A percentile compares a stretch with the other conserved stretches of the same genome.
Conservation (phyloP, 2,888 invertebrate species). For the Tetramorium bicarinatum region DNA sequence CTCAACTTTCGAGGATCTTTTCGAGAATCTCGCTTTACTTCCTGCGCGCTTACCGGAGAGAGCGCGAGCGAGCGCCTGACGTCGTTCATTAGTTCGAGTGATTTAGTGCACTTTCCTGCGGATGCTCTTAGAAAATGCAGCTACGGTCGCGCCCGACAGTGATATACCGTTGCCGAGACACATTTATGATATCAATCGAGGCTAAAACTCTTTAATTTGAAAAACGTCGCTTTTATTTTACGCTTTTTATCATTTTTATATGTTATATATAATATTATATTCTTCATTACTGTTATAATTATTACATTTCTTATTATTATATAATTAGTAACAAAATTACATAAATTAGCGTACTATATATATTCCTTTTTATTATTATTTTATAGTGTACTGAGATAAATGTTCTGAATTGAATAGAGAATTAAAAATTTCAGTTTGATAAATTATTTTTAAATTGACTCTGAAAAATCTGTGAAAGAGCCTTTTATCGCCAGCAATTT, state of each 20-base stretch:
- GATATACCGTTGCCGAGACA: conserved; percentile 46
- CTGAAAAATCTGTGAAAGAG: neutral
- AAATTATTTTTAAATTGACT: neutral
- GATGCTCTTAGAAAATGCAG: conserved; percentile 52
- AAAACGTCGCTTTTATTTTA: neutral
- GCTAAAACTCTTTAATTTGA: conserved; percentile 25
- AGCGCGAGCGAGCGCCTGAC: conserved; percentile 58
- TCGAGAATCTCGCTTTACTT: conserved; percentile 53
- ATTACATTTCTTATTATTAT: neutral
- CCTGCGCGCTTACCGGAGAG: conserved; percentile 29
- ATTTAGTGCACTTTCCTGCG: conserved; percentile 66
- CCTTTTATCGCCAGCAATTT: neutral
- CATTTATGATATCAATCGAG: conserved; percentile 56
- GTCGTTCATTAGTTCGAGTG: conserved; percentile 72
- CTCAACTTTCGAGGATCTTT: conserved; percentile 45
- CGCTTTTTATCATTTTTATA: neutral
- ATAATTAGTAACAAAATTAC: neutral
- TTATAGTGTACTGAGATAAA: neutral
- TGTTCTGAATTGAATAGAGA: neutral
- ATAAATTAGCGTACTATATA: neutral
- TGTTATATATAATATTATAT: too few species aligned
- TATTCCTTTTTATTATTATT: neutral
- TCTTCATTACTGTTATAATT: neutral
- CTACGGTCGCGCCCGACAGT: conserved; percentile 38
- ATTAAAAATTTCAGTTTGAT: neutral